Conservation (phyloP, 2,888 invertebrate species). For the Helicoverpa assulta region DNA sequence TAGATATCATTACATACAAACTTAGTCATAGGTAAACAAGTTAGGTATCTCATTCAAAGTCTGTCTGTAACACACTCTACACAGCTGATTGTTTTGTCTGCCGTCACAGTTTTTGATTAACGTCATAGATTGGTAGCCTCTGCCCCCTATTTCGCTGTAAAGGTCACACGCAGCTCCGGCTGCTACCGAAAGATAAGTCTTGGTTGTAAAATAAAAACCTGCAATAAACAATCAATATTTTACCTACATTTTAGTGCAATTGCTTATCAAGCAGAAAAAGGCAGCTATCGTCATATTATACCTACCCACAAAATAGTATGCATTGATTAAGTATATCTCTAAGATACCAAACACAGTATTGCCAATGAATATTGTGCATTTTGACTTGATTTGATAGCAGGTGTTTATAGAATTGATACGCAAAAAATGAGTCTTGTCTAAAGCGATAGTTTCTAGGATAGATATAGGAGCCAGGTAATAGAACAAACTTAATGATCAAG, state of each 20-base stretch:
- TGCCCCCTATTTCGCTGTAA: neutral
- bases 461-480: too few species aligned
- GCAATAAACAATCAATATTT: constrained; percentile 15
- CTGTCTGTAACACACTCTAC: too few species aligned
- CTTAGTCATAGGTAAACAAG: too few species aligned
- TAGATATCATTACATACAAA: too few species aligned
- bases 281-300: constrained; percentile 3
- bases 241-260: constrained; percentile 12
- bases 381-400: neutral
- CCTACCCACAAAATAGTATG: constrained; percentile 11
- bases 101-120: neutral
- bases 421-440: neutral
- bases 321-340: constrained; percentile 20
- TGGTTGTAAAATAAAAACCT: constrained; percentile 7
- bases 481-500: too few species aligned
- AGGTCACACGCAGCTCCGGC: neutral
- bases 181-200: constrained; percentile 11
- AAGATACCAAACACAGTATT: constrained; percentile 10
- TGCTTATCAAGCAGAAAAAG: neutral
- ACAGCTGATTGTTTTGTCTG: neutral
- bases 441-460: too few species aligned
- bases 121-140: neutral
- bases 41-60: too few species aligned
- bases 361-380: constrained; percentile 1
- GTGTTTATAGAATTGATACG: neutral